Base-by-base conservation (phyloP, 92 coral and sea anemone species). In the Palythoa grandiflora region DNA sequence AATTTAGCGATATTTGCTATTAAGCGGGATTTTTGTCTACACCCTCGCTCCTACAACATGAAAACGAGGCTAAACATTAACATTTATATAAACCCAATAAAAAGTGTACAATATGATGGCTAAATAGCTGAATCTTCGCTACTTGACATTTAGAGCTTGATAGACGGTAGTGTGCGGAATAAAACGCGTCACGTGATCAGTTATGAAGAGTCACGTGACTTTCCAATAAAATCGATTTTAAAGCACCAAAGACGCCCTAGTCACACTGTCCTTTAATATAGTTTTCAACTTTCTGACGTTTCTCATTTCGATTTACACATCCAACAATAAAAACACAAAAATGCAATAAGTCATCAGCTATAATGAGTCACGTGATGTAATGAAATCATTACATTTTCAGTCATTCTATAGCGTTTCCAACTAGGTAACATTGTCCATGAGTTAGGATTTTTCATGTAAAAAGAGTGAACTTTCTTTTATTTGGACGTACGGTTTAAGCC, bases 151-250 rank as follows among this genome's bases (percentile, higher is more conserved):
- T 28, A 28, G 28, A 28, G 28, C 28, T 28, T 28, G 28, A 28
- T 28, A 28, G 28, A 28, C 28, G 28, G 28, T 28, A 28, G 28
- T 28, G 28, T 28, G 28, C 28, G 28, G 28, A 28, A 28, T 28
- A 84, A 84, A 84, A 84, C 52, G 87, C 78, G 79, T 70, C 87
- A 84, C 87, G 78, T 84, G 87, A 84, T 84, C 87, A 84, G 78
- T 38, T 84, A 71, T 84, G 87, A 84, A 71, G 73, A 68, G 87
- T 84, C 87, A 84, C 68, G 87, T 84, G 87, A 84, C 87, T 84
- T 70, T 84, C 78, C 79, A 84, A 84, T 84, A 50, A 84, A 84
- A 84, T 84, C 47, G 68, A 71, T 84, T 84, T 84, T 84, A 19
- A 40, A 84, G 78, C 65, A 71, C 3, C 7, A 68, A 84, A 68